These are phyloP conservation scores for Plusia festucae DNA, from an alignment of 2,888 invertebrate genomes.

Conservation along the genomic window DNA sequence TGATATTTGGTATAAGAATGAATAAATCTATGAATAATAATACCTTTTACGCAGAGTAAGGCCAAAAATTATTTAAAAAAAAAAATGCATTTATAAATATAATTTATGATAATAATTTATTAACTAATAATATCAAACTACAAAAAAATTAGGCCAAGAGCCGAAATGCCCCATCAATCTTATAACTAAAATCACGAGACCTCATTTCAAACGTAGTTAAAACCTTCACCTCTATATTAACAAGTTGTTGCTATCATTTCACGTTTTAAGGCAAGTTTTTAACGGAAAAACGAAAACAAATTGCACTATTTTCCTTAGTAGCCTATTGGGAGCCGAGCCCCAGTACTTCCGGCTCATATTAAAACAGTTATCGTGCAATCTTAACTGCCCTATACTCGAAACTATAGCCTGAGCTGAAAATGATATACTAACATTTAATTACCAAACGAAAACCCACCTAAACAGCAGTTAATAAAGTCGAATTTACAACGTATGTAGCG, in stretches of 20 bases:
- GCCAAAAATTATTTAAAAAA: too few relatives aligned
- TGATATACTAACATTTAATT: conserved; percentile 78
- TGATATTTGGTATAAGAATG: too few relatives aligned
- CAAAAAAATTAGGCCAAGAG: background rate
- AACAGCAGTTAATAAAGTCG: conserved; percentile 58
- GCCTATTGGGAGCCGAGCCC: conserved; percentile 71
- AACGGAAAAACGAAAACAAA: conserved; percentile 74
- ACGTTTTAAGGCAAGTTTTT: conserved; percentile 50
- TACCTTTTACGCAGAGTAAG: too few relatives aligned
- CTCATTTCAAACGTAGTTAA: background rate
- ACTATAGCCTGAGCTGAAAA: conserved; percentile 83
- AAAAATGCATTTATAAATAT: too few relatives aligned
- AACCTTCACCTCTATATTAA: conserved; percentile 14
- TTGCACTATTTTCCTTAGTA: conserved; percentile 79
- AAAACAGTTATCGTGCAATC: conserved; percentile 86
- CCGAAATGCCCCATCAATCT: background rate
- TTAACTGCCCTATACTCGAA: conserved; percentile 87
- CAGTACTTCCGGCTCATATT: conserved; percentile 87
- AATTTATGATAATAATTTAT: too few relatives aligned
- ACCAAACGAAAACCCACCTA: conserved; percentile 68
- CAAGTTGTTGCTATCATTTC: conserved; percentile 30
- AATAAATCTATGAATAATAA: too few relatives aligned
- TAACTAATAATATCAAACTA: too few relatives aligned
- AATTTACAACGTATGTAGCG: conserved; percentile 48
- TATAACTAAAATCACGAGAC: background rate